These are phyloP conservation scores for Upupa epops DNA, from an alignment of 2,113 vertebrate species.

Conservation along the genomic window DNA sequence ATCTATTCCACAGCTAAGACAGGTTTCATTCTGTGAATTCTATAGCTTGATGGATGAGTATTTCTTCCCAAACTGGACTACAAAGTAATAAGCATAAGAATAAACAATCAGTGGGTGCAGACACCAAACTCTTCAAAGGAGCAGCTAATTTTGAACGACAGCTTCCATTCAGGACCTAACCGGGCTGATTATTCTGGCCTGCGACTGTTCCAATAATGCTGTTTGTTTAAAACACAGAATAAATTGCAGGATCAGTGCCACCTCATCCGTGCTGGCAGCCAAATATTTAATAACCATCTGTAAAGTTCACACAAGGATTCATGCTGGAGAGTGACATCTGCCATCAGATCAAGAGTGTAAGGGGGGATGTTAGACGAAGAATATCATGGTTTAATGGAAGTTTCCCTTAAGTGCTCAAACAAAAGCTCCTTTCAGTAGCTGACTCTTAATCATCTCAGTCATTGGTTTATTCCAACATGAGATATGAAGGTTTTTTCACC, in stretches of 20 bases:
- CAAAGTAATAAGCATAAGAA: neutral
- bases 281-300: conserved; percentile 54
- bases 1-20: neutral
- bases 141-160: neutral
- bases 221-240: conserved; percentile 40
- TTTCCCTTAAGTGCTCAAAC: neutral
- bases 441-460: neutral
- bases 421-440: neutral
- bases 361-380: neutral
- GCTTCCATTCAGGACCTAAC: neutral
- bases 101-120: neutral
- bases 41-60: neutral
- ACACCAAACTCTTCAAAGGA: neutral
- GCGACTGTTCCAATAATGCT: neutral
- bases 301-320: conserved; percentile 10
- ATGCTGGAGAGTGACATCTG: conserved; percentile 35
- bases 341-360: conserved; percentile 7
- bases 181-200: neutral
- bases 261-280: neutral
- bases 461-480: neutral
- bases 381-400: neutral
- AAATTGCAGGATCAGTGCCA: conserved; percentile 30
- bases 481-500: neutral
- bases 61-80: neutral
- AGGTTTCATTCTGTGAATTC: neutral